These are phyloP conservation scores for Tupaia chinensis DNA, from an alignment of 2,113 vertebrate species.

Conservation along the genomic window DNA sequence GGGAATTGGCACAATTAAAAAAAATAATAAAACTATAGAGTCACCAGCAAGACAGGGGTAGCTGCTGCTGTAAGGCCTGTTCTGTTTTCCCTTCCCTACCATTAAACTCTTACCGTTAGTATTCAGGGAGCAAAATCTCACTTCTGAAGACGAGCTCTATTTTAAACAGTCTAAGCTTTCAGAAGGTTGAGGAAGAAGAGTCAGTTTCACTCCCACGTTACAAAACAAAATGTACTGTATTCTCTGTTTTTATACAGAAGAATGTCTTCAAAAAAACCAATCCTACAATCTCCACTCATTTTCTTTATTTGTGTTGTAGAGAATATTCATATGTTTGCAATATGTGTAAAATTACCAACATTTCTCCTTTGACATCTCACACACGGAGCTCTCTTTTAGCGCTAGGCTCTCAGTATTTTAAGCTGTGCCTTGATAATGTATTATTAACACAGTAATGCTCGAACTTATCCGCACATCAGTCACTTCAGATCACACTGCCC, in stretches of 20 bases:
- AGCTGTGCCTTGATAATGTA: neutral
- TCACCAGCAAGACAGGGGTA: conserved; percentile 42
- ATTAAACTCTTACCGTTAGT: conserved; percentile 40
- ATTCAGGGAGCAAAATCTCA: conserved; percentile 51
- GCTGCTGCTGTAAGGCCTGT: conserved; percentile 2
- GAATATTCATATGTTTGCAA: neutral
- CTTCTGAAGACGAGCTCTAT: conserved; percentile 55
- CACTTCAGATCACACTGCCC: no score
- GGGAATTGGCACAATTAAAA: conserved; percentile 84
- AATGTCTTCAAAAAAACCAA: neutral
- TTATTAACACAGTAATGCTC: conserved; percentile 19
- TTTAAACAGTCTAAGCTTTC: conserved; percentile 49
- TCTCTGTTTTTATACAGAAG: conserved; percentile 32
- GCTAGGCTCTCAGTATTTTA: conserved; percentile 29
- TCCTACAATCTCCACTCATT: neutral
- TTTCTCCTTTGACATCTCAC: neutral
- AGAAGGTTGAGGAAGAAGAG: conserved; percentile 56
- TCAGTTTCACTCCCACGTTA: neutral
- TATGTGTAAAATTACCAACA: neutral
- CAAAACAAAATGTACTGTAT: neutral
- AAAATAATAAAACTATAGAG: conserved; percentile 56
- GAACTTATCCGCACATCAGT: neutral
- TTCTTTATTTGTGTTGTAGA: neutral
- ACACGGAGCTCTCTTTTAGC: neutral
- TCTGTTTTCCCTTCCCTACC: neutral